Evolutionary conservation across 2,888 invertebrate genomes (phyloP).

Genomic region (Drosophila tripunctata): DNA sequence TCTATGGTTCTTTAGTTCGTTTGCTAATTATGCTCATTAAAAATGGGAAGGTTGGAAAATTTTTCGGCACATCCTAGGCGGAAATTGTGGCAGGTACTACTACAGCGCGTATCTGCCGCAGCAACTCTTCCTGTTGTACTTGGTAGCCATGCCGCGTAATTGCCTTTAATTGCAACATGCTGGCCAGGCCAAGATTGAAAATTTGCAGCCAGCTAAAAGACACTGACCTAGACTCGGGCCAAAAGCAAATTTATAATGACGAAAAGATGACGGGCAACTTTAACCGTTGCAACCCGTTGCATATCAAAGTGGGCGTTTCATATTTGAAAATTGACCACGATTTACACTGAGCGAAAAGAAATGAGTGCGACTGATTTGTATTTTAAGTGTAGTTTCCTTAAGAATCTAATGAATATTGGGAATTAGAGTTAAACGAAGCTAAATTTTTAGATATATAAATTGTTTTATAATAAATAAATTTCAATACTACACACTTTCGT

Average conservation of each 20-base stretch:
- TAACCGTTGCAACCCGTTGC: slow-evolving; percentile 45
- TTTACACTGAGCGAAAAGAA: slow-evolving; percentile 3
- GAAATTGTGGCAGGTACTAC: slow-evolving; percentile 67
- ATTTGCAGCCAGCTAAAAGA: slow-evolving; percentile 80
- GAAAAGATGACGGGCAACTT: slow-evolving; percentile 25
- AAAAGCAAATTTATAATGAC: slow-evolving; percentile 64
- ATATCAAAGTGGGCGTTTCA: slow-evolving; percentile 37
- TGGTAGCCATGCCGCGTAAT: slow-evolving; percentile 59
- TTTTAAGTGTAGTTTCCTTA: too few species aligned
- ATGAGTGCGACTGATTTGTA: too few species aligned
- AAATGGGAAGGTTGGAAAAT: slow-evolving; percentile 62
- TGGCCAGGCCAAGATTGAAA: slow-evolving; percentile 44
- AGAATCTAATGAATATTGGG: too few species aligned
- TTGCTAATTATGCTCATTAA: slow-evolving; percentile 79
- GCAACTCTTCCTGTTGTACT: slow-evolving; percentile 54
- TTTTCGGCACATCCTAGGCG: slow-evolving; percentile 77
- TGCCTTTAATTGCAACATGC: slow-evolving; percentile 80
- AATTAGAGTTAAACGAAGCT: too few species aligned
- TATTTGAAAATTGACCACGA: slow-evolving; percentile 34
- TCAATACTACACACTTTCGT: too few species aligned
- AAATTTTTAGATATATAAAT: too few species aligned
- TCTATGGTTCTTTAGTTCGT: slow-evolving; percentile 1
- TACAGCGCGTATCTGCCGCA: slow-evolving; percentile 3
- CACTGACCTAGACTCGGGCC: slow-evolving; percentile 79
- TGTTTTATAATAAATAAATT: too few species aligned